phyloP scores from a whole-genome alignment of 2,113 vertebrate genomes.

The Cebus imitator region DNA sequence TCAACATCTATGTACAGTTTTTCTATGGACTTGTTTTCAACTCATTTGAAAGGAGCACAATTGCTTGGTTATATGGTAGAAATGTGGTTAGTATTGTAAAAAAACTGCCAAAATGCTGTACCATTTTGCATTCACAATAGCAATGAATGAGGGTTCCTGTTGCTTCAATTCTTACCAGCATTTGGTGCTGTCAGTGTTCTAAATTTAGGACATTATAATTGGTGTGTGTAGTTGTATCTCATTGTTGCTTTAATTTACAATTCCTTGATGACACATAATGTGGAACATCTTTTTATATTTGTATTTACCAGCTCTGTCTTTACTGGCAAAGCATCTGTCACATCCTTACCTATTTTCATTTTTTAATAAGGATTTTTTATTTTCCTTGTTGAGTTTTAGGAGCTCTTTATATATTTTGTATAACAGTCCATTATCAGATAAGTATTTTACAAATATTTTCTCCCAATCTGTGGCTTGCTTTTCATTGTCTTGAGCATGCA shows the following conservation, averaged over 20 bases:
- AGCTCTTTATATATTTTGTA: background rate
- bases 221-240: background rate
- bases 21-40: background rate
- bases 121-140: background rate
- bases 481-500: background rate
- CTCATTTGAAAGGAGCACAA: background rate
- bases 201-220: background rate
- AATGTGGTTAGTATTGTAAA: background rate
- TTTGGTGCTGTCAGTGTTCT: background rate
- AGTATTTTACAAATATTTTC: background rate
- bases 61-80: background rate
- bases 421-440: background rate
- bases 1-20: background rate
- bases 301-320: background rate
- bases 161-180: too few species aligned
- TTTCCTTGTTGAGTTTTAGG: background rate
- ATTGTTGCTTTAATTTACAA: background rate
- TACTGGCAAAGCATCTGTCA: background rate
- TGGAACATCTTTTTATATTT: background rate
- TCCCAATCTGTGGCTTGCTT: background rate
- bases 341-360: background rate
- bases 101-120: background rate
- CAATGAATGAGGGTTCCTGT: background rate
- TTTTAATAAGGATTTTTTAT: background rate
- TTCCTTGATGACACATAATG: background rate